These are phyloP conservation scores for Pterocles orientalis DNA, from an alignment of 2,113 vertebrate species.

Conservation along the genomic window DNA sequence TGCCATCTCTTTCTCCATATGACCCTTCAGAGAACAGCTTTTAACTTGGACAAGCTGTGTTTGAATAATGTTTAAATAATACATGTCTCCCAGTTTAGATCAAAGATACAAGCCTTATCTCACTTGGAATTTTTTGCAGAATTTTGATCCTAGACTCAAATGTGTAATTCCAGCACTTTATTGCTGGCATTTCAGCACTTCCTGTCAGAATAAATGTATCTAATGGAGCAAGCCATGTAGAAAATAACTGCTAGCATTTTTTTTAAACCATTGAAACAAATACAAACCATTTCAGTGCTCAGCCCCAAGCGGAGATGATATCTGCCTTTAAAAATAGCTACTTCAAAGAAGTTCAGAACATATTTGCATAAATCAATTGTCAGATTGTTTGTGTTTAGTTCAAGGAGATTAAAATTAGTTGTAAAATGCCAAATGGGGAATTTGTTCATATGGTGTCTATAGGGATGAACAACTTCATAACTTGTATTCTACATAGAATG, in stretches of 20 bases:
- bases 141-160: neutral
- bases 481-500: neutral
- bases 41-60: neutral
- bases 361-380: constrained; percentile 72
- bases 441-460: constrained; percentile 54
- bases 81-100: neutral
- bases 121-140: constrained; percentile 17
- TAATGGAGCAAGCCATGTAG: constrained; percentile 61
- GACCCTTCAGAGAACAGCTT: neutral
- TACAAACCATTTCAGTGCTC: constrained; percentile 46
- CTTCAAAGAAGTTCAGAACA: constrained; percentile 72
- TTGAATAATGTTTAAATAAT: constrained; percentile 35
- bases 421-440: constrained; percentile 58
- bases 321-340: constrained; percentile 72
- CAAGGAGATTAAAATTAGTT: constrained; percentile 69
- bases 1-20: neutral
- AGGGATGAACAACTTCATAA: constrained; percentile 17
- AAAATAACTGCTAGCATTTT: constrained; percentile 69
- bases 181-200: constrained; percentile 37
- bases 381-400: constrained; percentile 72
- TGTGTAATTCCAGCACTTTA: constrained; percentile 33
- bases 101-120: neutral
- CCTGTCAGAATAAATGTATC: constrained; percentile 55
- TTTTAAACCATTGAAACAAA: constrained; percentile 48
- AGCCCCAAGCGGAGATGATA: constrained; percentile 67